Conservation (phyloP, 1,140 invertebrate species). For the Chironomus striatipennis region DNA sequence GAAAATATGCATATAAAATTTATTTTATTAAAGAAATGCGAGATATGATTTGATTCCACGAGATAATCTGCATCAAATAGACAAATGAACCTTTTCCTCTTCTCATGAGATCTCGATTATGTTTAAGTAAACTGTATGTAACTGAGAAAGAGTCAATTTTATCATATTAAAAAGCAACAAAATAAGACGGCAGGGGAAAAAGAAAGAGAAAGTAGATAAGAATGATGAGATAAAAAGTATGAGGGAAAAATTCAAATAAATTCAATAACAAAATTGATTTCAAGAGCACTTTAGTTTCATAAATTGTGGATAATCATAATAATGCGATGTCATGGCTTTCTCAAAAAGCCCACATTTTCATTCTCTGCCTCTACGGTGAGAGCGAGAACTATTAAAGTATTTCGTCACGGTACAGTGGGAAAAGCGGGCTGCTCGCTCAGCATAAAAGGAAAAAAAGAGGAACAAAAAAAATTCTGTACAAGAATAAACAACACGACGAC, state of each 20-base stretch:
- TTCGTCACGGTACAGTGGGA: not conserved
- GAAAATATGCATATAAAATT: too few relatives aligned
- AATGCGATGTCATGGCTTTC: slow-evolving; percentile 1
- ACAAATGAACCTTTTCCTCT: slow-evolving; percentile 7
- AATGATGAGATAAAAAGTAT: not conserved
- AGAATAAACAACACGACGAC: not conserved
- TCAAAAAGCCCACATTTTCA: not conserved
- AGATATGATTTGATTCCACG: too few relatives aligned
- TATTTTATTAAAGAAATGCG: too few relatives aligned
- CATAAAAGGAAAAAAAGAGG: not conserved
- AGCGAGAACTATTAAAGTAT: slow-evolving; percentile 1
- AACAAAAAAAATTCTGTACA: not conserved
- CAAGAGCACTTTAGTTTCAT: slow-evolving; percentile 10
- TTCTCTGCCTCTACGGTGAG: not conserved
- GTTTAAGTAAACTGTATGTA: not conserved
- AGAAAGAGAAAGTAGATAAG: not conserved
- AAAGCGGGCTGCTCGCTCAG: not conserved
- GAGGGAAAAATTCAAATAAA: not conserved
- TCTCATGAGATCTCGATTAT: not conserved
- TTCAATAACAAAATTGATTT: slow-evolving; percentile 10
- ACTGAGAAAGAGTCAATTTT: not conserved
- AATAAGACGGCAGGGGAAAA: not conserved
- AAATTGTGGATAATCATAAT: not conserved
- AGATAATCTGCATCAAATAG: slow-evolving; percentile 9
- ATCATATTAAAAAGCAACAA: not conserved